Evolutionary conservation across 1,140 invertebrate species (phyloP), one percentile per base, ranked within the genome.

Genomic region (Pissodes strobi): DNA sequence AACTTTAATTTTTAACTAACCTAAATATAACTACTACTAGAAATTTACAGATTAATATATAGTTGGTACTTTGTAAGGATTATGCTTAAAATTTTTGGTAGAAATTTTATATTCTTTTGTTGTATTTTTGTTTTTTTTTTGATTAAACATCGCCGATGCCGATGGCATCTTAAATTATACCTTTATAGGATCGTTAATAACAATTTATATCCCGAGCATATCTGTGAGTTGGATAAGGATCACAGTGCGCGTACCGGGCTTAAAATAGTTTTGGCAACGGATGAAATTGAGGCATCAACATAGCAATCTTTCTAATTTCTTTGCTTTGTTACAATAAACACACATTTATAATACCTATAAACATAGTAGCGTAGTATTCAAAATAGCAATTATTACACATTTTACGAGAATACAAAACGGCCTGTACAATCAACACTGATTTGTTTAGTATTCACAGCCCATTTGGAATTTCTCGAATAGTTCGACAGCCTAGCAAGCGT

Each of bases 361-460:
- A 68, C 69, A 73, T 72, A 71, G 74, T 72, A 76, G 71, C 71
- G 66, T 70, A 73, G 68, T 78, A 69, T 65, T 77, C 70, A 78
- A 78, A 78, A 78, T 78, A 78, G 68, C 69, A 64, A 69, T 71
- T 66, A 68, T 62, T 68, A 71, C 64, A 72, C 65, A 72, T 70
- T 76, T 72, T 59, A 81, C 79, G 80, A 80, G 81, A 80, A 83
- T 75, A 85, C 81, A 75, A 83, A 80, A 82, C 82, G 83, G 83
- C 80, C 83, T 84, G 83, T 85, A 85, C 83, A 85, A 80, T 82
- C 80, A 82, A 85, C 81, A 83, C 81, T 83, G 84, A 85, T 83
- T 79, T 81, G 77, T 78, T 81, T 81, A 82, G 84, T 84, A 85
- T 84, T 86, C 84, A 86, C 84, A 86, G 84, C 84, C 84, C 83